A percentile compares a stretch with the other conserved stretches of the same genome.
Conservation (phyloP, 2,888 invertebrate genomes). For the Aspidiotus destructor region DNA sequence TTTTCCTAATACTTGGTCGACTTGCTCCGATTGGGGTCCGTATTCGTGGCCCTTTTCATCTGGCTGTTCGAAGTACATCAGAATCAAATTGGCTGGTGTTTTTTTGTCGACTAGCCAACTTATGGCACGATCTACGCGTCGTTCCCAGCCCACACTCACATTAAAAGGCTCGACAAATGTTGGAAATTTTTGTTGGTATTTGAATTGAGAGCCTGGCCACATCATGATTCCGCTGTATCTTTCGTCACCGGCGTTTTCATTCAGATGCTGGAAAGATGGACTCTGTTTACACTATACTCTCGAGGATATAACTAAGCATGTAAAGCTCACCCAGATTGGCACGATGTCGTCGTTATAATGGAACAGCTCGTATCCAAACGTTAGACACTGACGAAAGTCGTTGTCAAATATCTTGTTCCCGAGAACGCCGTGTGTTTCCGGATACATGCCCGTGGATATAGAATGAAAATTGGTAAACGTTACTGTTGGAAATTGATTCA, state of each 20-base stretch:
- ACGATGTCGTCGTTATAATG: constrained; percentile 48
- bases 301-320: background rate
- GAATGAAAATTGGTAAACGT: constrained; percentile 66
- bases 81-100: constrained; percentile 57
- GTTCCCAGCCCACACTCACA: constrained; percentile 41
- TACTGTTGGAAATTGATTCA: constrained; percentile 57
- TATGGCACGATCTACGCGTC: constrained; percentile 49
- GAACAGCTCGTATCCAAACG: constrained; percentile 44
- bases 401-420: constrained; percentile 54
- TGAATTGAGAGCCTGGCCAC: constrained; percentile 57
- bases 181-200: constrained; percentile 42
- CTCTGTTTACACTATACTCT: too few relatives aligned
- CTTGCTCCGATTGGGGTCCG: constrained; percentile 47
- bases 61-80: constrained; percentile 61
- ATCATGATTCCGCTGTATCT: constrained; percentile 56
- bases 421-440: constrained; percentile 59
- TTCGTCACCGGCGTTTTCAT: constrained; percentile 47
- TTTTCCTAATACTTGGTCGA: constrained; percentile 44
- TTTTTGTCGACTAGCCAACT: constrained; percentile 51
- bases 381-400: constrained; percentile 23
- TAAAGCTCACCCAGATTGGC: constrained; percentile 51
- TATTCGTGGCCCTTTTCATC: constrained; percentile 54
- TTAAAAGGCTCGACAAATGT: background rate
- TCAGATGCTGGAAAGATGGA: constrained; percentile 46
- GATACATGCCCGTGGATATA: constrained; percentile 58